Evolutionary conservation across 1,140 invertebrate species (phyloP), one percentile per base, ranked within the genome.

Genomic region (Idris sp.): DNA sequence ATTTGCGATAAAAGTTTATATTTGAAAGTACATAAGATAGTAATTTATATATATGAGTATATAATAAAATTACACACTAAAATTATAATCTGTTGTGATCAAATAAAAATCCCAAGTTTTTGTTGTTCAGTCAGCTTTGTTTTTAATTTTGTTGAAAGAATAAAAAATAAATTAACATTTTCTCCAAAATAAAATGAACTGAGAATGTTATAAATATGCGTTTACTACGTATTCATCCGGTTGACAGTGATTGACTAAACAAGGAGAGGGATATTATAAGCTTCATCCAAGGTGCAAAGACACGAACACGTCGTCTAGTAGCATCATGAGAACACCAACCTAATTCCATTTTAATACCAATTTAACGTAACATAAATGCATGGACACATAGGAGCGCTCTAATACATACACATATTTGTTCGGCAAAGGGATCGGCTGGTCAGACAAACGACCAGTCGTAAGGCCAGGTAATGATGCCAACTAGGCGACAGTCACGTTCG

Each of bases 271-370:
- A 62, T 46, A 59, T 72, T 56, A 68, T 84, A 84, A 85, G 79
- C 81, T 58, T 48, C 44, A 62, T 65, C 44, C 38, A 62, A 76
- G 54, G 77, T 85, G 84, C 81, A 44, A 46, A 67, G 79, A 79
- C 84, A 86, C 83, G 84, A 78, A 79, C 74, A 22, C 61, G 30
- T 28, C 62, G 75, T 74, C 78, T 73, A 65, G 75, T 68, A 46
- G 49, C 61, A 53, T 53, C 36, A 53, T 36, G 61, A 69, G 73
- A 79, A 81, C 76, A 61, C 78, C 77, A 84, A 81, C 78, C 83
- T 86, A 85, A 86, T 84, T 84, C 83, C 78, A 77, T 83, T 83
- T 86, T 86, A 86, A 81, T 81, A 68, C 76, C 82, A 78, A 83
- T 85, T 85, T 84, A 84, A 82, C 78, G 79, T 64, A 46, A 54